Conservation (phyloP, 2,888 invertebrate species). For the Drosophila rellima region DNA sequence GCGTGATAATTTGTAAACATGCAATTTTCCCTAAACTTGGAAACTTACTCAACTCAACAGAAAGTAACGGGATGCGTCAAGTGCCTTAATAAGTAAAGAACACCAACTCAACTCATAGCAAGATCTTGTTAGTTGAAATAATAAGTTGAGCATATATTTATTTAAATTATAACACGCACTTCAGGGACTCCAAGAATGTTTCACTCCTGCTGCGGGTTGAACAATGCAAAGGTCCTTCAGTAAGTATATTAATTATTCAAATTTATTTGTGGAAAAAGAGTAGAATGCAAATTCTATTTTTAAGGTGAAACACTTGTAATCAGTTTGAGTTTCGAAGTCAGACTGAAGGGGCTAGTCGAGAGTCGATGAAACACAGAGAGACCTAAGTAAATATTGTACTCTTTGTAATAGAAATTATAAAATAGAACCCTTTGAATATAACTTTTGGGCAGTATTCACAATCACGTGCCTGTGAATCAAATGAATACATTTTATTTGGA, state of each 20-base stretch:
- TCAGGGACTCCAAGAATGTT: not conserved
- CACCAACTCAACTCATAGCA: not conserved
- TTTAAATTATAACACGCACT: conserved; percentile 14
- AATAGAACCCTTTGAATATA: not conserved
- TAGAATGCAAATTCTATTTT: not conserved
- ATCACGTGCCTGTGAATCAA: conserved; percentile 20
- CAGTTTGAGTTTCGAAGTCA: not conserved
- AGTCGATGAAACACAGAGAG: not conserved
- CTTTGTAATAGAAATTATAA: no score
- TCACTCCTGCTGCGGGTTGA: not conserved
- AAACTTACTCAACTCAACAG: conserved; percentile 19
- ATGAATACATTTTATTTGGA: conserved; percentile 8
- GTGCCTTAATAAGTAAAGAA: conserved; percentile 19
- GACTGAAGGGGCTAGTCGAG: not conserved
- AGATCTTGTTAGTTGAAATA: not conserved
- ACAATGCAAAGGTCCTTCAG: not conserved
- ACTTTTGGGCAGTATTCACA: conserved; percentile 1
- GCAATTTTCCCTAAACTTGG: conserved; percentile 22
- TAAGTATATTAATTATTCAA: not conserved
- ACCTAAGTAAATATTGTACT: conserved; percentile 9
- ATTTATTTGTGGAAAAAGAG: not conserved
- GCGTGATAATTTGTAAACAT: conserved; percentile 47
- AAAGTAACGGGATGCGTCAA: conserved; percentile 22
- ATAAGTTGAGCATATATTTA: conserved; percentile 15
- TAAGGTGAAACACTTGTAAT: not conserved